Evolutionary conservation across 2,113 vertebrate genomes (phyloP).

Genomic region (Hepsetus odoe): DNA sequence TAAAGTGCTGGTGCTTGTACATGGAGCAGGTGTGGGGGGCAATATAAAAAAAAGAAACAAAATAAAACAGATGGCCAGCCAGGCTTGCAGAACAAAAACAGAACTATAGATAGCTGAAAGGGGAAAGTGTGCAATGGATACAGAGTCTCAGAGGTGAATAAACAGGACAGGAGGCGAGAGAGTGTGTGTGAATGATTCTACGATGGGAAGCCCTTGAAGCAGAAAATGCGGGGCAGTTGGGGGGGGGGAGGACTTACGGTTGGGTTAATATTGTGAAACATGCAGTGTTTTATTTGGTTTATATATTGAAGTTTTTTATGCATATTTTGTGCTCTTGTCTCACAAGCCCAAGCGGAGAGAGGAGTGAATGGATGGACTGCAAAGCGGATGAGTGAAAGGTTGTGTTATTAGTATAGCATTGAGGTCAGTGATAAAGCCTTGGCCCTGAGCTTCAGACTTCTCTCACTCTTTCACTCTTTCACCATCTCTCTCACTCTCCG

Average conservation of each 20-base stretch:
- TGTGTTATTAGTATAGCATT: conserved; percentile 5
- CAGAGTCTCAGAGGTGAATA: conserved; percentile 9
- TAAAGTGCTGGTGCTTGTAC: background rate
- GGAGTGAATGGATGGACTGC: background rate
- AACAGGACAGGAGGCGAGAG: background rate
- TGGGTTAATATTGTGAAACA: background rate
- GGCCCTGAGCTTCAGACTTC: background rate
- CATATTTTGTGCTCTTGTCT: background rate
- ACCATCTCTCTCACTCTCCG: background rate
- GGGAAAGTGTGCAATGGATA: background rate
- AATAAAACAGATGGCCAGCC: background rate
- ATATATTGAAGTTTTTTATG: background rate
- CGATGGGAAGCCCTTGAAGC: background rate
- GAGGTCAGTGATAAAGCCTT: background rate
- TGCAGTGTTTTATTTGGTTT: background rate
- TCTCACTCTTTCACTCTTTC: background rate
- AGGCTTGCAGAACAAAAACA: background rate
- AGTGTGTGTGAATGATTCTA: background rate
- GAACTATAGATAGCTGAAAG: background rate
- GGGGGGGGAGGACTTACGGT: background rate
- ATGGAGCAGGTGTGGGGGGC: background rate
- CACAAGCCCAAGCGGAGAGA: background rate
- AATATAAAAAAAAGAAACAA: background rate
- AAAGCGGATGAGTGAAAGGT: background rate
- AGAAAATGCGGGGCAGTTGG: background rate